Conservation (phyloP, 2,797 vertebrate genomes). For the Echeneis naucrates region DNA sequence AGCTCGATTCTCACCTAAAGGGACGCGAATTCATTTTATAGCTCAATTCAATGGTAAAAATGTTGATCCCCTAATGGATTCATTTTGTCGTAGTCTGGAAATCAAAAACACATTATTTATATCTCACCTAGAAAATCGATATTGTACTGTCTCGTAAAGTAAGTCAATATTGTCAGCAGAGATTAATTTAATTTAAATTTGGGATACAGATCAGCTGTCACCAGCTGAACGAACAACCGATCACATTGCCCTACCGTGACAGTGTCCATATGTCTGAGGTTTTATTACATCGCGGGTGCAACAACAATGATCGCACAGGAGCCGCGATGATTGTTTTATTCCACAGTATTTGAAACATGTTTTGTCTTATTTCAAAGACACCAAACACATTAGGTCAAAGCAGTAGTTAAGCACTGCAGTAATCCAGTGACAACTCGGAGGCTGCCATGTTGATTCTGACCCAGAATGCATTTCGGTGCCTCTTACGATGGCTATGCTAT, state of each 20-base stretch:
- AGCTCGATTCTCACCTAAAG: no score
- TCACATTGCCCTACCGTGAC: constrained; percentile 75
- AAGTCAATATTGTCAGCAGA: background rate
- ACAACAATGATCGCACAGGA: constrained; percentile 48
- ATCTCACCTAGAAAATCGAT: background rate
- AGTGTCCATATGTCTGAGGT: constrained; percentile 68
- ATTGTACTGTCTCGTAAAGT: constrained; percentile 2
- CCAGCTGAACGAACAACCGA: constrained; percentile 28
- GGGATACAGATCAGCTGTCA: constrained; percentile 31
- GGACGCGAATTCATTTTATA: background rate
- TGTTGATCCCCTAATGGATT: background rate
- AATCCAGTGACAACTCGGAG: constrained; percentile 59
- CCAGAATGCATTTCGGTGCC: constrained; percentile 67
- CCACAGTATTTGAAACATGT: constrained; percentile 79
- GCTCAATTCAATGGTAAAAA: background rate
- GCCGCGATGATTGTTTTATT: constrained; percentile 53
- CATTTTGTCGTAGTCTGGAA: background rate
- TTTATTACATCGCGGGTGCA: constrained; percentile 65
- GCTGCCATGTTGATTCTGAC: constrained; percentile 81
- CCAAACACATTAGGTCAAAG: constrained; percentile 11
- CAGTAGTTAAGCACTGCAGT: constrained; percentile 51
- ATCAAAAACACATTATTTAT: background rate
- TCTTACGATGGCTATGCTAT: background rate
- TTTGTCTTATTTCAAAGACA: constrained; percentile 19
- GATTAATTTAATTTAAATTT: constrained; percentile 9